Percentiles rank a stretch among this genome's conserved stretches.
These are phyloP conservation scores for Paratilapia polleni DNA, from an alignment of 2,113 vertebrate genomes.

Conservation along the genomic window DNA sequence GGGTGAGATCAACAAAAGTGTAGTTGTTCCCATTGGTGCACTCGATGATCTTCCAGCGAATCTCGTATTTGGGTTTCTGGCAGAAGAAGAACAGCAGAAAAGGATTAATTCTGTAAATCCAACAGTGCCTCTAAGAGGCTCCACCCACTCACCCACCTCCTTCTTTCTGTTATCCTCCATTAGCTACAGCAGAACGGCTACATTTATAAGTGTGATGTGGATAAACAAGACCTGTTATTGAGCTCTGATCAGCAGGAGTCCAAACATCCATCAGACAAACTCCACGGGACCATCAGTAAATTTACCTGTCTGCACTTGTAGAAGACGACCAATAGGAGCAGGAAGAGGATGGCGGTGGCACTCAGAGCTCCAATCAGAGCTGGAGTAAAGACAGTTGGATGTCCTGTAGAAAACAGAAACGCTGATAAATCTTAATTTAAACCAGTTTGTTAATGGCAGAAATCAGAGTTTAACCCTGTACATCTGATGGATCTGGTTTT, in stretches of 20 bases:
- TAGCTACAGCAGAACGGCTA: not conserved
- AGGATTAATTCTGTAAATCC: not conserved
- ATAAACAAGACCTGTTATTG: not conserved
- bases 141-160: not conserved
- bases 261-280: not conserved
- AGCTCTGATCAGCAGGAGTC: not conserved
- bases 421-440: not conserved
- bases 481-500: not conserved
- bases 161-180: not conserved
- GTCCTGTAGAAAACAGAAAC: not conserved
- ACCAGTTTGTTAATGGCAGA: not conserved
- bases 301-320: slow-evolving; percentile 92
- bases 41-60: slow-evolving; percentile 97
- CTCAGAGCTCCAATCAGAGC: slow-evolving; percentile 72
- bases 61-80: slow-evolving; percentile 94
- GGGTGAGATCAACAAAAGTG: slow-evolving; percentile 92
- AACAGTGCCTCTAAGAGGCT: not conserved
- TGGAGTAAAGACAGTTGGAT: slow-evolving; percentile 51
- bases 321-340: slow-evolving; percentile 83
- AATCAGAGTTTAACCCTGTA: not conserved
- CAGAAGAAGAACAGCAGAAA: not conserved
- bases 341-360: slow-evolving; percentile 74
- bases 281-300: not conserved
- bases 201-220: too few relatives aligned
- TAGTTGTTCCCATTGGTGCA: slow-evolving; percentile 91